These are phyloP conservation scores for Oligia strigilis DNA, from an alignment of 2,888 invertebrate species.

Conservation along the genomic window DNA sequence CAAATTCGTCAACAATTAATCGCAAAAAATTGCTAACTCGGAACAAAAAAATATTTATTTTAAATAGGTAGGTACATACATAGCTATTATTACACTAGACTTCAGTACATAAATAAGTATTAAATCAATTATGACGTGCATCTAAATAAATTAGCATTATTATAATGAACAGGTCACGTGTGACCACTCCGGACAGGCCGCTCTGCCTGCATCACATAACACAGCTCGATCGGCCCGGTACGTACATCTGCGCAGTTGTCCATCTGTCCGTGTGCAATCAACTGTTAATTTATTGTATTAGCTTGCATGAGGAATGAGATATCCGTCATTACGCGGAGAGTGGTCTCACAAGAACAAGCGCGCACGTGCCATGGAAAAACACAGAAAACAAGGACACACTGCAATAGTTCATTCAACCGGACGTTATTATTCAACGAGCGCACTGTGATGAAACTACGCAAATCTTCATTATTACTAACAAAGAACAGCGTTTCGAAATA, in stretches of 20 bases:
- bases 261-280: constrained; percentile 70
- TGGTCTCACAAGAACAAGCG: constrained; percentile 66
- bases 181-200: constrained; percentile 23
- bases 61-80: background rate
- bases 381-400: constrained; percentile 90
- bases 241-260: constrained; percentile 76
- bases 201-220: constrained; percentile 50
- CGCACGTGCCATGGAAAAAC: constrained; percentile 89
- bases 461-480: constrained; percentile 88
- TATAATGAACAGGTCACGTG: constrained; percentile 54
- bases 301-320: constrained; percentile 78
- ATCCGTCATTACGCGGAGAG: constrained; percentile 72
- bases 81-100: constrained; percentile 11
- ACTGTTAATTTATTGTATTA: constrained; percentile 77
- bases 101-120: constrained; percentile 7
- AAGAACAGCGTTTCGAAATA: constrained; percentile 86
- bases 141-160: constrained; percentile 44
- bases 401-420: constrained; percentile 90
- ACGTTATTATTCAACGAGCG: constrained; percentile 89
- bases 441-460: constrained; percentile 88
- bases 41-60: background rate
- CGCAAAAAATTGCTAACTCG: too few species aligned
- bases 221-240: constrained; percentile 45
- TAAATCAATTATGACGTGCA: constrained; percentile 36
- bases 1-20: background rate